These are phyloP conservation scores for Polietes domitor DNA, from an alignment of 2,888 invertebrate species.

Conservation along the genomic window DNA sequence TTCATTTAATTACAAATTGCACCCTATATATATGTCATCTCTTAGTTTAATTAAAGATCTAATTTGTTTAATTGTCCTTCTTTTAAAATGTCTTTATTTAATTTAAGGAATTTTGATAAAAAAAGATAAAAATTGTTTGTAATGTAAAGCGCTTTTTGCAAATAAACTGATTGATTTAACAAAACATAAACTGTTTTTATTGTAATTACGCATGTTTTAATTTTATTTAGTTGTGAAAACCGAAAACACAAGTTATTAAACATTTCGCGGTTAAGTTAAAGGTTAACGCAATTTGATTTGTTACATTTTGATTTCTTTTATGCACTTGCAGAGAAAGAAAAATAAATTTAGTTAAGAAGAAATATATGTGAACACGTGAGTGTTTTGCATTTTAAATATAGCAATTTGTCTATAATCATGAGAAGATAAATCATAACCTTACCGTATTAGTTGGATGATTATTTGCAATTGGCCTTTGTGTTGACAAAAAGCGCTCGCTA, in stretches of 20 bases:
- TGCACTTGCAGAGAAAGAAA: slow-evolving; percentile 35
- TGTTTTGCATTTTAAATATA: slow-evolving; percentile 49
- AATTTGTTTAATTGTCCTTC: background rate
- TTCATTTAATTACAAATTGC: slow-evolving; percentile 53
- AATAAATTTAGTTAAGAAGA: slow-evolving; percentile 45
- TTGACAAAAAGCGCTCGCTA: slow-evolving; percentile 81
- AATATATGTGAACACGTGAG: slow-evolving; percentile 18
- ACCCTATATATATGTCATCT: slow-evolving; percentile 19
- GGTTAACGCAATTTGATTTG: slow-evolving; percentile 25
- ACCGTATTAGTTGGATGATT: slow-evolving; percentile 81
- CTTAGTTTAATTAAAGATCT: slow-evolving; percentile 13
- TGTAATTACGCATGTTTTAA: slow-evolving; percentile 68
- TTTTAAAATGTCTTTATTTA: slow-evolving; percentile 51
- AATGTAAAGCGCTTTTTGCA: slow-evolving; percentile 81
- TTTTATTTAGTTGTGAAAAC: slow-evolving; percentile 54
- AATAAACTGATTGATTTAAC: slow-evolving; percentile 72
- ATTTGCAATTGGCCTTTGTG: slow-evolving; percentile 82
- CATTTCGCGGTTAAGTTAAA: slow-evolving; percentile 21
- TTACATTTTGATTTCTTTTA: slow-evolving; percentile 23
- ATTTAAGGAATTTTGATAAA: slow-evolving; percentile 60
- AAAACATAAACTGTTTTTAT: slow-evolving; percentile 71
- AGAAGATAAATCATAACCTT: slow-evolving; percentile 72
- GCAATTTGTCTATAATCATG: slow-evolving; percentile 50
- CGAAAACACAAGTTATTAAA: background rate
- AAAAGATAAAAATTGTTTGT: slow-evolving; percentile 69